Percentiles rank a stretch among this genome's conserved stretches.
Evolutionary conservation across 2,888 invertebrate species (phyloP).

Genomic region (Parelbella ahira): DNA sequence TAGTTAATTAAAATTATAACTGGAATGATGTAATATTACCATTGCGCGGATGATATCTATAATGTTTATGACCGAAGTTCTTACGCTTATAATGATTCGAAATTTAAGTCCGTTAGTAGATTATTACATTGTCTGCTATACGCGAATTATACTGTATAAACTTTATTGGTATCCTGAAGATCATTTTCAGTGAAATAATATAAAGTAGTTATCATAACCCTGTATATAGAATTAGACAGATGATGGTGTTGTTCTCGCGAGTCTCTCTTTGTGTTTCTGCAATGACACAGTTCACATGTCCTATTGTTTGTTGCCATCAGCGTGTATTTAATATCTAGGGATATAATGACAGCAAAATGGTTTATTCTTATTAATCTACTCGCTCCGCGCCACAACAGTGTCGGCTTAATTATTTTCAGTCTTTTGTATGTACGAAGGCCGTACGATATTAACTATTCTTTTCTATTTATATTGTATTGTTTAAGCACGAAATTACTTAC

Average conservation of each 20-base stretch:
- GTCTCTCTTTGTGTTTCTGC: slow-evolving; percentile 18
- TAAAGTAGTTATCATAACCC: slow-evolving; percentile 5
- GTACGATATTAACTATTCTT: slow-evolving; percentile 2
- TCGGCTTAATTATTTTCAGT: slow-evolving; percentile 14
- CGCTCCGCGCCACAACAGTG: slow-evolving; percentile 8
- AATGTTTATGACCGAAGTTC: slow-evolving; percentile 10
- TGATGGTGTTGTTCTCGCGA: slow-evolving; percentile 9
- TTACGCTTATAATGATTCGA: neutral
- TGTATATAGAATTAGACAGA: slow-evolving; percentile 8
- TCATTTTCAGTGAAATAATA: no score
- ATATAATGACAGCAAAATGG: slow-evolving; percentile 18
- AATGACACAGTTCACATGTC: slow-evolving; percentile 17
- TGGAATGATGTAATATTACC: slow-evolving; percentile 1
- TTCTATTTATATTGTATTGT: slow-evolving; percentile 3
- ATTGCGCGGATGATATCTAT: slow-evolving; percentile 5
- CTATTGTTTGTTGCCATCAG: slow-evolving; percentile 13
- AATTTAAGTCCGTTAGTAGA: slow-evolving; percentile 7
- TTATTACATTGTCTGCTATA: no score
- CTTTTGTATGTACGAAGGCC: slow-evolving; percentile 5
- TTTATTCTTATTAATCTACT: slow-evolving; percentile 17
- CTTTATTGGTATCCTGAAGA: no score
- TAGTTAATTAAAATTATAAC: slow-evolving; percentile 7
- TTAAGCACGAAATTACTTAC: slow-evolving; percentile 7
- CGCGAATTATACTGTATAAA: no score
- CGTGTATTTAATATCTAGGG: slow-evolving; percentile 14